Evolutionary conservation across 2,888 invertebrate species (phyloP), one percentile per base, ranked within the genome.

Genomic region (Clepsis dumicolana): DNA sequence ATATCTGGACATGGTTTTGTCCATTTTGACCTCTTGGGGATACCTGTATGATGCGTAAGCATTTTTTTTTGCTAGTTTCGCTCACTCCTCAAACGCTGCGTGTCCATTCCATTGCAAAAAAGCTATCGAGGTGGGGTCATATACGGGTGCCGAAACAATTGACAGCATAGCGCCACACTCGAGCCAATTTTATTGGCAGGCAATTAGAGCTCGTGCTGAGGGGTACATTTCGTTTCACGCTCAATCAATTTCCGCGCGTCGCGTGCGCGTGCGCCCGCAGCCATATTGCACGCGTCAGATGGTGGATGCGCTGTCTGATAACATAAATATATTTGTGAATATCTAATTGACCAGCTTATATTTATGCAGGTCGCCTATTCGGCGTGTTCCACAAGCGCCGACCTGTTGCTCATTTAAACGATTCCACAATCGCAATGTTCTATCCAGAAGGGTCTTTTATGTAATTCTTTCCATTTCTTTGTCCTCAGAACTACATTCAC

Each of bases 401-500:
- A 44, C 61, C 53, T 60, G 65, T 27, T 50, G 35, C 2, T 8
- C 53, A 16, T 53, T 41, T 24, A 29, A 53, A 41, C 16, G 16
- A n/a, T 52, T 52, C 24, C 38, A 10, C 35, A 29, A 53, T 41
- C 4, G 52, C n/a, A 25, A 52, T n/a, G 48, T 21, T 44, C 16
- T 44, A 48, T 7, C 18, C 7, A 16, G 21, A 21, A 1, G 48
- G 21, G 12, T 10, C 18, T 8, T 21, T 10, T 1, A n/a, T 21
- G 48, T 21, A n/a, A 38, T 7, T 21, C 24, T 73, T 54, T 44
- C 1, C 68, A 60, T 73, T 69, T 70, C 35, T 76, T 85, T 86
- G 73, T 78, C 90, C 88, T 3, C 94, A 98, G 99, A 89, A 99
- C 99, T 1, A 99, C 99, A 5, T 99, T 99, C 83, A 98, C 98